Evolutionary conservation across 2,113 vertebrate genomes (phyloP), one percentile per base, ranked within the genome.

Genomic region (Tricholaema leucomelas): DNA sequence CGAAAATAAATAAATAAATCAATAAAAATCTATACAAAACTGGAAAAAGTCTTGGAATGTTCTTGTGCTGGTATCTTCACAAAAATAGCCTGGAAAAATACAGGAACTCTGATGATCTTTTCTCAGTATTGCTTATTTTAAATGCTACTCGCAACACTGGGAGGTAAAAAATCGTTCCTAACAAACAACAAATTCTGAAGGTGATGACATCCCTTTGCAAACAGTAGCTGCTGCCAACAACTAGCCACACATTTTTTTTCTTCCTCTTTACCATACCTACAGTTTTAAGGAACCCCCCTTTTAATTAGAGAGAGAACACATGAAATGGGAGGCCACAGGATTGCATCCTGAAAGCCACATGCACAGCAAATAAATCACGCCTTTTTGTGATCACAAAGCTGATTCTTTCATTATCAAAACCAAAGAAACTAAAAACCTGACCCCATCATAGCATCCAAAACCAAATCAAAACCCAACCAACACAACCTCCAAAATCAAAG

Each of bases 201-300:
- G 91, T 92, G 91, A 89, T 87, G 93, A 94, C 88, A 92, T 89
- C 92, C 88, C 91, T 95, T 80, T 91, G 87, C 88, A 96, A 96
- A 96, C 81, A 96, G 88, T 15, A 89, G 69, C 82, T 93, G 72
- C 71, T 92, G 91, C 93, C 92, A 96, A 76, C 81, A 91, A 93
- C 50, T 93, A 90, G 95, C 92, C 95, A 92, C 87, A 74, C 38
- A 1, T 27, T 61, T 73, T 33, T 92, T 84, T 36, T 16, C 58
- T 60, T 54, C 69, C 56, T 61, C 69, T 65, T 82, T 38, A 20
- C 56, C 79, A 58, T 87, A 94, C 81, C 91, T 94, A 64, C 76
- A 63, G 27, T 80, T 90, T 76, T 82, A 87, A 87, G 85, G 79
- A 94, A 63, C 27, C 2, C 2, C 87, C n/a, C 56, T 82, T 82